Evolutionary conservation across 2,888 invertebrate genomes (phyloP).

Genomic region (Tinea semifulvella): DNA sequence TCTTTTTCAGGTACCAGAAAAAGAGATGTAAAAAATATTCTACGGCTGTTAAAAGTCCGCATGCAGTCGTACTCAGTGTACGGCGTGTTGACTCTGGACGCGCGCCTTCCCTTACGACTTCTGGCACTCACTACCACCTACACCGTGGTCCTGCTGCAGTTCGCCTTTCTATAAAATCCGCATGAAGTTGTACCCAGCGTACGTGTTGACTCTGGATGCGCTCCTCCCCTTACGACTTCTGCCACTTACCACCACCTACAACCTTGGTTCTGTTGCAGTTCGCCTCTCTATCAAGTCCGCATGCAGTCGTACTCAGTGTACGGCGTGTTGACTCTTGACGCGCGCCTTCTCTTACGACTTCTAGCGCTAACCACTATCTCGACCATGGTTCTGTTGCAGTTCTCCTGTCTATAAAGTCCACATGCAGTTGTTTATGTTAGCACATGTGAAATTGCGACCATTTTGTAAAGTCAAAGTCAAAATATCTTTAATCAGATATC

Average conservation of each 20-base stretch:
- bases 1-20: not conserved
- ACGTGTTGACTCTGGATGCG: not conserved
- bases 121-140: slow-evolving; percentile 16
- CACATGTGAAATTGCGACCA: too few species aligned
- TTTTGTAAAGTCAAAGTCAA: too few species aligned
- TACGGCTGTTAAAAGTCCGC: slow-evolving; percentile 12
- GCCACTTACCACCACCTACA: not conserved
- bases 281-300: not conserved
- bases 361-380: not conserved
- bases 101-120: slow-evolving; percentile 7
- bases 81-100: slow-evolving; percentile 10
- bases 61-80: slow-evolving; percentile 4
- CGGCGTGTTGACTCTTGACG: not conserved
- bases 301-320: not conserved
- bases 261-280: not conserved
- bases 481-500: too few species aligned
- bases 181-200: not conserved
- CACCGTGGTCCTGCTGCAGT: slow-evolving; percentile 17
- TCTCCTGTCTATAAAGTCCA: slow-evolving; percentile 1
- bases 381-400: not conserved
- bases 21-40: slow-evolving; percentile 15
- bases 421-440: too few species aligned
- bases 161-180: slow-evolving; percentile 4
- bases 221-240: not conserved
- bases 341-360: not conserved